Evolutionary conservation across 2,113 vertebrate species (phyloP), one percentile per base, ranked within the genome.

Genomic region (Ochotona princeps): DNA sequence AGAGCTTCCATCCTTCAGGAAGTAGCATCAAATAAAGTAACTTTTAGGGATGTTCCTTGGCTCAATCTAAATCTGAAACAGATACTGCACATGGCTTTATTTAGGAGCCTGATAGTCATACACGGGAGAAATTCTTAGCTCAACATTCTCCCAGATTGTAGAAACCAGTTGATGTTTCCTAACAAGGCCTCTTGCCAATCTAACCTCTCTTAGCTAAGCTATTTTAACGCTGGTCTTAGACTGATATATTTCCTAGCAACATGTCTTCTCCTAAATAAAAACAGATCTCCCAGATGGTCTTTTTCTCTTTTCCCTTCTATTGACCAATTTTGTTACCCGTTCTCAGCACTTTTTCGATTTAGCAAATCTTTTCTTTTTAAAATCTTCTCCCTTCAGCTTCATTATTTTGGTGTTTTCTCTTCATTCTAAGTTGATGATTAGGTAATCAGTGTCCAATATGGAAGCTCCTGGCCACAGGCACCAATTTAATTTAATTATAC

Each of bases 81-180:
- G 75, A 94, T 6, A 87, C 8, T 51, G 76, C 91, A 92, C 51
- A 60, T 73, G 90, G 87, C 84, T 95, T 90, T 94, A 65, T 94
- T 90, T 95, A 94, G 57, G 75, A 92, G 30, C 12, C 49, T 95
- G 80, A 57, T 83, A 89, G 69, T 79, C 94, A 90, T 87, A 85
- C 83, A 93, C 83, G 51, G 90, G 83, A 95, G 90, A 21, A 87
- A 84, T 82, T 94, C 92, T 85, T 70, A 95, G 87, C 82, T 87
- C 91, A 80, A 89, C 76, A 89, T 92, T 89, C 70, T 95, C 90
- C 72, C 84, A 95, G 66, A 89, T 69, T 92, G 47, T 91, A 63
- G 87, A 94, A 94, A 79, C 70, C 61, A 38, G 87, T 90, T 95
- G 83, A 79, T 96, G 79, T 86, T 94, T 96, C 93, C 83, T 89